Base-by-base conservation (phyloP, 1,140 invertebrate genomes). In the Drosophila leontia region DNA sequence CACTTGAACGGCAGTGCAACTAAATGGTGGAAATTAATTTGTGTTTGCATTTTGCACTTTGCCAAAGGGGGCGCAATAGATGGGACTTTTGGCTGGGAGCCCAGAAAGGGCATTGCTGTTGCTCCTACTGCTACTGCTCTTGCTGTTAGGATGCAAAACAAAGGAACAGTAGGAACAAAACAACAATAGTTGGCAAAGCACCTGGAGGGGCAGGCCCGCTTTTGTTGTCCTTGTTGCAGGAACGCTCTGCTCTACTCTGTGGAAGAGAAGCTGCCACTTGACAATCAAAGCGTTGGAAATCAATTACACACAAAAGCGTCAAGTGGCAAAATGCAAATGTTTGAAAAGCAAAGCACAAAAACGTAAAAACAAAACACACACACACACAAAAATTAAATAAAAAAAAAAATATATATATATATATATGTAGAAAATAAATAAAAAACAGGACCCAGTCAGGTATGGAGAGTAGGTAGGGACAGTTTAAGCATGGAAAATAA, bases 231-330 rank as follows among this genome's bases (percentile, higher is more conserved):
- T 29, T 60, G 48, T 34, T 75, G 51, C 35, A 23, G 45, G 47
- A n/a, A 13, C 45, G 58, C 47, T 35, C 11, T 23, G 26, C 26
- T 29, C 26, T 29, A 29, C 26, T 29, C 23, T 44, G 37, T 3
- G 7, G 57, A 2, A 9, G 45, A 15, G 45, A 15, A 23, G 45
- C 51, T 69, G 60, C 80, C 78, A 90, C 84, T 88, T 82, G 70
- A 88, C 69, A 81, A 84, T 85, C 82, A 86, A 90, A 88, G 84
- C 85, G 70, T 90, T 88, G 65, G 69, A 88, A 84, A 79, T 80
- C 78, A 88, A 81, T 90, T 88, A 80, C 76, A 78, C 80, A 88
- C 84, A 86, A 86, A 83, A 83, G 83, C 80, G 47, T 74, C 71
- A 80, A 88, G 80, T 90, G 85, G 74, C 75, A 78, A 65, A 85